phyloP scores from a whole-genome alignment of 2,888 invertebrate genomes.

The Icerya purchasi region DNA sequence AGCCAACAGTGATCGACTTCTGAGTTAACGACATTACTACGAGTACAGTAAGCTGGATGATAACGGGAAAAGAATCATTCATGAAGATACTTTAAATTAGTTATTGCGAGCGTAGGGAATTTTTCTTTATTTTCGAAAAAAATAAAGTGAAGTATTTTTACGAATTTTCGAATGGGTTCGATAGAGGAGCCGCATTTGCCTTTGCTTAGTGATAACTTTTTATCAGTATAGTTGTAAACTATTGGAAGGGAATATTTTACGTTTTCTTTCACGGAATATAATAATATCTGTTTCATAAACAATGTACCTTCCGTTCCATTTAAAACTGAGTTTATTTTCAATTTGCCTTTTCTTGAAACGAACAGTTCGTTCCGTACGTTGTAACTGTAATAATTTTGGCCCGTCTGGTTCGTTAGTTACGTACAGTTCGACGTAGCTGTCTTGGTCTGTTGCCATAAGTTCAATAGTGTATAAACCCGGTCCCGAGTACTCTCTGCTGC shows the following conservation, averaged over 20 bases:
- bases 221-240: too few relatives aligned
- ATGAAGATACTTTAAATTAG: too few relatives aligned
- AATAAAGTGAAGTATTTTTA: too few relatives aligned
- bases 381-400: neutral
- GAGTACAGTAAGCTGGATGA: too few relatives aligned
- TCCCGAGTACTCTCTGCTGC: neutral
- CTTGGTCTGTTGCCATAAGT: neutral
- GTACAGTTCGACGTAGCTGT: neutral
- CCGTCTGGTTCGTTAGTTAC: neutral
- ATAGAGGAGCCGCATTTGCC: too few relatives aligned
- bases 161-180: too few relatives aligned
- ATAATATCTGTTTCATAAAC: neutral
- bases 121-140: too few relatives aligned
- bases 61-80: too few relatives aligned
- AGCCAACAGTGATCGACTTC: too few relatives aligned
- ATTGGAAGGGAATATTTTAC: neutral
- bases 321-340: neutral
- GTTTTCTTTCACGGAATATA: neutral
- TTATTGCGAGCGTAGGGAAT: too few relatives aligned
- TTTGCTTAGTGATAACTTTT: too few relatives aligned
- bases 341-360: neutral
- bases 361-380: neutral
- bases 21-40: too few relatives aligned
- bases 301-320: neutral
- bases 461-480: neutral